phyloP scores from a whole-genome alignment of 2,113 vertebrate genomes.

The Amphilophus citrinellus region DNA sequence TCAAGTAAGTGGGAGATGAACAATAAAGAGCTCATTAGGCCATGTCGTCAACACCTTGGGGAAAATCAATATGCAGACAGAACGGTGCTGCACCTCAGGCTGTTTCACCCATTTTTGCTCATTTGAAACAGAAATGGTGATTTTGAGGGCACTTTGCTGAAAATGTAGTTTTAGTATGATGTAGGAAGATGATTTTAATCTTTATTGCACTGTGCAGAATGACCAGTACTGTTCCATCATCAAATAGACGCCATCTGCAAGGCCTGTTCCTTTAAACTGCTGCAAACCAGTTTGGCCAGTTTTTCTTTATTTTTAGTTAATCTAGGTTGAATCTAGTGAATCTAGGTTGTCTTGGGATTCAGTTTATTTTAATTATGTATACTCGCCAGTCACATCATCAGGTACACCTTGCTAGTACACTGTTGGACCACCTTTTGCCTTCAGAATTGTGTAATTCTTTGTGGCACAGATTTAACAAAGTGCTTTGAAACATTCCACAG shows the following conservation, averaged over 20 bases:
- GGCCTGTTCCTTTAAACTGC: not conserved
- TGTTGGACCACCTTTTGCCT: too few species aligned
- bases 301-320: too few species aligned
- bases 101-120: not conserved
- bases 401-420: too few species aligned
- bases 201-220: not conserved
- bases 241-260: not conserved
- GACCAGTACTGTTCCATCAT: not conserved
- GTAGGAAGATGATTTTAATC: not conserved
- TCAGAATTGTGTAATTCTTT: too few species aligned
- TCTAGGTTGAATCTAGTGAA: not conserved
- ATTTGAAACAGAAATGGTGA: constrained; percentile 3
- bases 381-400: too few species aligned
- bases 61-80: constrained; percentile 16
- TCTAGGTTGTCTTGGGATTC: not conserved
- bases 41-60: not conserved
- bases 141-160: not conserved
- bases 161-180: not conserved
- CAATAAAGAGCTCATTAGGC: not conserved
- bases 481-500: too few species aligned
- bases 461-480: too few species aligned
- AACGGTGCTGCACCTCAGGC: not conserved
- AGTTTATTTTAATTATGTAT: too few species aligned
- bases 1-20: not conserved
- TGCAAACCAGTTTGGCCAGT: not conserved